phyloP scores from a whole-genome alignment of 2,888 invertebrate species.

The Microdon myrmicae region DNA sequence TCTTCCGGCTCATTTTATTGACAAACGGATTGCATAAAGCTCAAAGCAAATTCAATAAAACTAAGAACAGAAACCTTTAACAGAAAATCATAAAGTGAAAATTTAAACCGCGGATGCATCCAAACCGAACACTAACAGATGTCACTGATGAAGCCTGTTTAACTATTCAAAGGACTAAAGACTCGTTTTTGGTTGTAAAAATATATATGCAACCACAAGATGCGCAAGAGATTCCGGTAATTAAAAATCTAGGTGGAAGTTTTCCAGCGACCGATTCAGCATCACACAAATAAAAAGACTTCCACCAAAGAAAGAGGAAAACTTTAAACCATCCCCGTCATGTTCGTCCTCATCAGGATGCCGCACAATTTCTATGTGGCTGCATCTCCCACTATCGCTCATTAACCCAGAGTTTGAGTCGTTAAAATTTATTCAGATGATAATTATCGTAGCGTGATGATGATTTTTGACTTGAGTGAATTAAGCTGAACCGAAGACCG shows the following conservation, averaged over 20 bases:
- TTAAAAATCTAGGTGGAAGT: slow-evolving; percentile 48
- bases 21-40: too few species aligned
- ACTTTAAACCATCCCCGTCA: slow-evolving; percentile 30
- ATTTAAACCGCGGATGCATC: neutral
- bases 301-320: slow-evolving; percentile 16
- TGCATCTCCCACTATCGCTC: slow-evolving; percentile 13
- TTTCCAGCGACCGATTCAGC: slow-evolving; percentile 20
- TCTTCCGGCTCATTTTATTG: too few species aligned
- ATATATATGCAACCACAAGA: slow-evolving; percentile 19
- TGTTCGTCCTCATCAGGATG: slow-evolving; percentile 10
- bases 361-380: too few species aligned
- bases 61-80: too few species aligned
- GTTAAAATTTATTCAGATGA: slow-evolving; percentile 52
- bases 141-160: slow-evolving; percentile 22
- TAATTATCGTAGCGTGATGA: slow-evolving; percentile 51
- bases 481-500: slow-evolving; percentile 36
- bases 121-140: slow-evolving; percentile 3
- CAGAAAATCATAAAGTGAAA: too few species aligned
- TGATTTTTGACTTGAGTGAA: slow-evolving; percentile 45
- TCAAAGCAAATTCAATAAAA: too few species aligned
- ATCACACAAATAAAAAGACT: neutral
- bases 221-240: slow-evolving; percentile 44
- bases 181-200: slow-evolving; percentile 25
- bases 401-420: slow-evolving; percentile 36
- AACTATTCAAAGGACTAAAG: slow-evolving; percentile 16